Conservation (phyloP, 2,797 vertebrate genomes). For the Chelon auratus region DNA sequence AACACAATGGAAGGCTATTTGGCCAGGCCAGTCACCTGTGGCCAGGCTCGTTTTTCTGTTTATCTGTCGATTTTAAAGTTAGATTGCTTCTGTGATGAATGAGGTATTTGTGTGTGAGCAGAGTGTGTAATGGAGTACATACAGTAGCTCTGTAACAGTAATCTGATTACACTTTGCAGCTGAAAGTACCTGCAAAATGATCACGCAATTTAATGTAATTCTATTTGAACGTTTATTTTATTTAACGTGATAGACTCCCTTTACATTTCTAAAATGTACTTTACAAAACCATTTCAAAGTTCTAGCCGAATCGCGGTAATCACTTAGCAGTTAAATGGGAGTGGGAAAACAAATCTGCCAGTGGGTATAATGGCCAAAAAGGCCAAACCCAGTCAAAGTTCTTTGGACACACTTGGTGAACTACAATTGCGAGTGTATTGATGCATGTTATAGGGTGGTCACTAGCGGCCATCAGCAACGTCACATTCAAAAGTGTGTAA, state of each 20-base stretch:
- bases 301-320: constrained; percentile 41
- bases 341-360: constrained; percentile 90
- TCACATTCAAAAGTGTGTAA: constrained; percentile 41
- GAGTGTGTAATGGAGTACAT: constrained; percentile 35
- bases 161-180: constrained; percentile 18
- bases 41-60: constrained; percentile 63
- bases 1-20: constrained; percentile 68
- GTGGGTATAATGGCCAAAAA: constrained; percentile 90
- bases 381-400: constrained; percentile 89
- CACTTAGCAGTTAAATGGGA: constrained; percentile 81
- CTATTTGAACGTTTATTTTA: background rate
- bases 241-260: background rate
- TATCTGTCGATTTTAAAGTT: constrained; percentile 81
- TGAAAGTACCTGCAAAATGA: background rate
- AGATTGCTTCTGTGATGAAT: constrained; percentile 75
- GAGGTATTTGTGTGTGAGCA: constrained; percentile 36
- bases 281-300: constrained; percentile 42
- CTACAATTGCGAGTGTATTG: constrained; percentile 89
- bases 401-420: constrained; percentile 89
- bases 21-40: constrained; percentile 79
- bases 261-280: constrained; percentile 16
- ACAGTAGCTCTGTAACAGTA: constrained; percentile 18
- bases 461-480: constrained; percentile 62
- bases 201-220: too few species aligned
- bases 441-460: constrained; percentile 79